Conservation (phyloP, 2,113 vertebrate species). For the Verasper variegatus region DNA sequence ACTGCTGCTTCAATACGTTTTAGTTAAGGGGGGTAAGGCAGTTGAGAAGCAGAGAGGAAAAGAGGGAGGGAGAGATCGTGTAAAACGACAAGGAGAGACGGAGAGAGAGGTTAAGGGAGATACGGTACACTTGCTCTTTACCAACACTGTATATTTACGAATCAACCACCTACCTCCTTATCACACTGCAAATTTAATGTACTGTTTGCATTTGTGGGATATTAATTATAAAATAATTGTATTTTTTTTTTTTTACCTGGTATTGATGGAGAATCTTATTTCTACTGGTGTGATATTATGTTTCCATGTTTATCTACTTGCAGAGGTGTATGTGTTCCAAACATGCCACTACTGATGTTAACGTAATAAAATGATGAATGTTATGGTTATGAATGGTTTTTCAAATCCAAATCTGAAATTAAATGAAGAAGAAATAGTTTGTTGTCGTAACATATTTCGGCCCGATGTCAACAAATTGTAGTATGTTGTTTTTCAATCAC, state of each 20-base stretch:
- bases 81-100: constrained; percentile 31
- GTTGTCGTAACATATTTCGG: too few relatives aligned
- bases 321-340: too few relatives aligned
- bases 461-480: background rate
- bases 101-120: constrained; percentile 10
- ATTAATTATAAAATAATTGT: background rate
- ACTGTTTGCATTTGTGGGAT: background rate
- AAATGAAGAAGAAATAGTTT: constrained; percentile 14
- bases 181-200: background rate
- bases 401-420: constrained; percentile 1
- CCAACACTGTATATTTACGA: too few relatives aligned
- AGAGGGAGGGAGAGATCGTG: constrained; percentile 1
- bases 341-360: too few relatives aligned
- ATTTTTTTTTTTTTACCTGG: too few relatives aligned
- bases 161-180: background rate
- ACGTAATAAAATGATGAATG: too few relatives aligned
- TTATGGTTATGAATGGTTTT: too few relatives aligned
- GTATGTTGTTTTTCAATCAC: background rate
- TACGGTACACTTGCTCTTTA: background rate
- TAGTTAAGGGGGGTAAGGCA: constrained; percentile 10
- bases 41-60: background rate
- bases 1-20: constrained; percentile 4
- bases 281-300: too few relatives aligned
- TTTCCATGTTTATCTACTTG: too few relatives aligned
- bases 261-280: too few relatives aligned